These are phyloP conservation scores for Panthera tigris DNA, from an alignment of 2,113 vertebrate genomes.

Conservation along the genomic window DNA sequence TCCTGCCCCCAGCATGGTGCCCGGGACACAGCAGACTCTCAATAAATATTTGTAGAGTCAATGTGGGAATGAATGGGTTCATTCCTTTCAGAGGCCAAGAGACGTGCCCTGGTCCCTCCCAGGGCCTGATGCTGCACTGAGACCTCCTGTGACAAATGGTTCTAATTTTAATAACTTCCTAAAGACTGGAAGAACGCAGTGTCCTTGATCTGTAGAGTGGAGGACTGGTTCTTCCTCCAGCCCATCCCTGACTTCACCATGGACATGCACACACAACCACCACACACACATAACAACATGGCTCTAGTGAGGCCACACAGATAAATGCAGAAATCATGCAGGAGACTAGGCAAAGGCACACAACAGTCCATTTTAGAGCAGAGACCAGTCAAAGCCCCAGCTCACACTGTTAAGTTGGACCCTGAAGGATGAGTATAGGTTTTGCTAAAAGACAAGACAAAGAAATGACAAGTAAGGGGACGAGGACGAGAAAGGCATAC, in stretches of 20 bases:
- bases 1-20: background rate
- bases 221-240: background rate
- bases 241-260: background rate
- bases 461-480: background rate
- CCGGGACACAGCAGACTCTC: background rate
- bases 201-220: background rate
- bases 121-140: slow-evolving; percentile 45
- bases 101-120: slow-evolving; percentile 50
- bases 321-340: background rate
- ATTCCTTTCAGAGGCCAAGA: slow-evolving; percentile 48
- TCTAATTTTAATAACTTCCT: slow-evolving; percentile 71
- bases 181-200: background rate
- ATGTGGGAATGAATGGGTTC: slow-evolving; percentile 25
- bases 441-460: background rate
- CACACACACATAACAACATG: background rate
- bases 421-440: background rate
- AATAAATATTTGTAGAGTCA: background rate
- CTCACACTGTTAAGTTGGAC: background rate
- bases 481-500: background rate
- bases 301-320: background rate
- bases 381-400: background rate
- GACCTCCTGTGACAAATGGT: slow-evolving; percentile 70
- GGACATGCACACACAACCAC: background rate
- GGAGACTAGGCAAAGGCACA: background rate
- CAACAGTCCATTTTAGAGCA: background rate